phyloP scores from a whole-genome alignment of 2,888 invertebrate genomes.

The Hyles lineata region DNA sequence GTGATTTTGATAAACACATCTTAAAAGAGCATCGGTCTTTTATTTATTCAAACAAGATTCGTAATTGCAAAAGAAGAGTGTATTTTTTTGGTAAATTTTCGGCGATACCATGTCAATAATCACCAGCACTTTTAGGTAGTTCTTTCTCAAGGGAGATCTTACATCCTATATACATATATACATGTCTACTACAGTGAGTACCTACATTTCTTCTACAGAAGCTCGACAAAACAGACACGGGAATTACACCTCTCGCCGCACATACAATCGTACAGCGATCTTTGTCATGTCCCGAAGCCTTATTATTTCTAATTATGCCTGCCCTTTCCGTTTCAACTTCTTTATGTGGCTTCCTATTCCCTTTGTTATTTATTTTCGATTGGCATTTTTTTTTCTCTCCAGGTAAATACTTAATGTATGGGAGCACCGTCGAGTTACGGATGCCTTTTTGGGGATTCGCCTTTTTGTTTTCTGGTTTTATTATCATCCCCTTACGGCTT shows the following conservation, averaged over 20 bases:
- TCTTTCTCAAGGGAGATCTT: no score
- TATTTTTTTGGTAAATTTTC: no score
- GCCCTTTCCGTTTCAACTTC: constrained; percentile 57
- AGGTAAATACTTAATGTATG: constrained; percentile 26
- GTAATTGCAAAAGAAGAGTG: no score
- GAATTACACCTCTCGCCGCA: constrained; percentile 42
- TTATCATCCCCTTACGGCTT: constrained; percentile 24
- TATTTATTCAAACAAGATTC: no score
- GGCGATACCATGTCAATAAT: no score
- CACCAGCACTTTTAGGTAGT: no score
- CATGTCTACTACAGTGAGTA: background rate
- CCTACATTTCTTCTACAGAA: constrained; percentile 13
- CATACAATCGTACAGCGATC: constrained; percentile 57
- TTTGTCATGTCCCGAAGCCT: constrained; percentile 67
- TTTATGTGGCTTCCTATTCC: constrained; percentile 62
- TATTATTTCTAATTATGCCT: constrained; percentile 75
- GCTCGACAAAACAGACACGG: constrained; percentile 32
- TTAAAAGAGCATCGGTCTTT: no score
- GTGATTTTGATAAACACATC: no score
- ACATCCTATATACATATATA: no score
- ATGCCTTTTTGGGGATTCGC: constrained; percentile 22
- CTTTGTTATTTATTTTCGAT: constrained; percentile 63
- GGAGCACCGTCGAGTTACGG: constrained; percentile 19
- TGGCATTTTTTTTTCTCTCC: constrained; percentile 33
- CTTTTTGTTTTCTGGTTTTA: constrained; percentile 26